These are phyloP conservation scores for Trachelus troglodyta DNA, from an alignment of 2,888 invertebrate species.

Conservation along the genomic window DNA sequence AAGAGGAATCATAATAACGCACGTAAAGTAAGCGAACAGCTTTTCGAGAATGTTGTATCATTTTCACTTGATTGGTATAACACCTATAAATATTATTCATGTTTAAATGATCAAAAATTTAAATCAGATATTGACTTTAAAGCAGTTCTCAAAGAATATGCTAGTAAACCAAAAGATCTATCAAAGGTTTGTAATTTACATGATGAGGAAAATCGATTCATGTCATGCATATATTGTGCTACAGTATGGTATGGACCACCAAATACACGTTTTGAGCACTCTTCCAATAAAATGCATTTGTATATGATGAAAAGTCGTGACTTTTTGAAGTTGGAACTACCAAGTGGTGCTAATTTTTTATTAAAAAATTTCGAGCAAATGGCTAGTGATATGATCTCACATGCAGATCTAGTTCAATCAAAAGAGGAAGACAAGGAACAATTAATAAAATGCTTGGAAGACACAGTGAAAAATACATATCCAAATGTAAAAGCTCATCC, in stretches of 20 bases:
- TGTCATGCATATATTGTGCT: conserved; percentile 45
- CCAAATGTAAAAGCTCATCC: conserved; percentile 64
- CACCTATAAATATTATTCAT: background rate
- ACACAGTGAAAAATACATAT: conserved; percentile 30
- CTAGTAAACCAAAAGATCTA: background rate
- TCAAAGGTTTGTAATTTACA: background rate
- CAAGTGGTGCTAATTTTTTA: conserved; percentile 21
- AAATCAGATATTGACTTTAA: conserved; percentile 34
- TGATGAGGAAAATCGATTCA: conserved; percentile 17
- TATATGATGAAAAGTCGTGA: conserved; percentile 40
- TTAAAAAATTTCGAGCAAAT: conserved; percentile 14
- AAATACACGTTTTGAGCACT: conserved; percentile 37
- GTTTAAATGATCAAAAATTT: conserved; percentile 25
- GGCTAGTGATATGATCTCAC: conserved; percentile 27
- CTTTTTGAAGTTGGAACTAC: conserved; percentile 32
- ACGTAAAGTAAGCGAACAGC: no score
- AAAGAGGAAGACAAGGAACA: conserved; percentile 18
- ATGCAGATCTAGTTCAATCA: conserved; percentile 13
- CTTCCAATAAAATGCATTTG: conserved; percentile 34
- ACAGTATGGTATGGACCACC: conserved; percentile 38
- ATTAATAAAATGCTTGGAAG: conserved; percentile 37
- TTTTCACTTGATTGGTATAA: background rate
- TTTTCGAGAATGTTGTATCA: background rate
- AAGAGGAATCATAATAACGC: no score
- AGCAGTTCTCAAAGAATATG: conserved; percentile 30